These are phyloP conservation scores for Myanophis thanlyinensis DNA, from an alignment of 2,113 vertebrate species.

Conservation along the genomic window DNA sequence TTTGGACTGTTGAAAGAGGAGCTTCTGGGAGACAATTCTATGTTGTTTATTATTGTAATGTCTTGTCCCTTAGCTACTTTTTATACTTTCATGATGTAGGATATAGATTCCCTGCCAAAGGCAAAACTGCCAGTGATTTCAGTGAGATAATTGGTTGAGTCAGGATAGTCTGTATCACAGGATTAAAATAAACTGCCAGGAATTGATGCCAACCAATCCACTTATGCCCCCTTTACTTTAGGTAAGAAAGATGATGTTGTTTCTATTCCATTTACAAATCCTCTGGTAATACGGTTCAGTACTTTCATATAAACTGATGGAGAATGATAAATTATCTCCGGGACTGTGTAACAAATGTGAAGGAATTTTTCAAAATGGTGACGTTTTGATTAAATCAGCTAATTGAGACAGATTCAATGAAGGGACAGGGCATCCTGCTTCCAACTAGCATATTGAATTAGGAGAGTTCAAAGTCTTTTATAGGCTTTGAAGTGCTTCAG, in stretches of 20 bases:
- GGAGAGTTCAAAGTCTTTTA: background rate
- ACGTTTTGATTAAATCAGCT: background rate
- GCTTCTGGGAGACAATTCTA: background rate
- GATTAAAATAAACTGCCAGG: slow-evolving; percentile 10
- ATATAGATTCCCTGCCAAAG: background rate
- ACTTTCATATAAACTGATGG: background rate
- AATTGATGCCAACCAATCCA: background rate
- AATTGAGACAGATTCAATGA: background rate
- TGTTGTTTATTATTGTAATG: slow-evolving; percentile 13
- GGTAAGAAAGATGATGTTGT: background rate
- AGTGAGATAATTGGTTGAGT: slow-evolving; percentile 8
- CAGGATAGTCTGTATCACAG: slow-evolving; percentile 17
- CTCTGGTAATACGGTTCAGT: background rate
- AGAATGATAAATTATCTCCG: background rate
- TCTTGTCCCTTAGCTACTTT: slow-evolving; percentile 30
- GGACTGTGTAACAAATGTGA: background rate
- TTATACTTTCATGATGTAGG: slow-evolving; percentile 41
- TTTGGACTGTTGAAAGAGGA: background rate
- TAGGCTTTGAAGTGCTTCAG: background rate
- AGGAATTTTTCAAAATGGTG: background rate
- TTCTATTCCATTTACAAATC: background rate
- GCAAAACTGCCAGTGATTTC: slow-evolving; percentile 12
- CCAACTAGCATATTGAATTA: background rate
- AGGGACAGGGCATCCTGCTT: background rate
- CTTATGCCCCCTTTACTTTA: background rate